Evolutionary conservation across 2,113 vertebrate genomes (phyloP).

Genomic region (Phasianus colchicus): DNA sequence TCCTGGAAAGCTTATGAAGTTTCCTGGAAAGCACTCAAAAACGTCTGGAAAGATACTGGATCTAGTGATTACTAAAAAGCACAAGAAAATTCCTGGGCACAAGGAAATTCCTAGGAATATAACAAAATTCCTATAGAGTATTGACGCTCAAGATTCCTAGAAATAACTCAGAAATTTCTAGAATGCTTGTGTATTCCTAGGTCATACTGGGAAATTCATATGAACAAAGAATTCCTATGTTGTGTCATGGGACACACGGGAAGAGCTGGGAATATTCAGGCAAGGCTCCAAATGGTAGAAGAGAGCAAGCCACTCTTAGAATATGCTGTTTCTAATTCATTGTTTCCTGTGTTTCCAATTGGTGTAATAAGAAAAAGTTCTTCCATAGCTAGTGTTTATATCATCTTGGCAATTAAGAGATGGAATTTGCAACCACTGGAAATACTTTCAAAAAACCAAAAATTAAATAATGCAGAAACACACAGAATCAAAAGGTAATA

Average conservation of each 20-base stretch:
- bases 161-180: neutral
- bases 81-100: neutral
- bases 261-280: neutral
- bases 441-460: neutral
- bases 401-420: neutral
- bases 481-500: neutral
- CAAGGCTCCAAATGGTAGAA: rapidly evolving
- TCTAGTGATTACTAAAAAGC: neutral
- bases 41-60: neutral
- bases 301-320: neutral
- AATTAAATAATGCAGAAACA: neutral
- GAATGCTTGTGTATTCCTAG: neutral
- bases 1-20: neutral
- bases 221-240: neutral
- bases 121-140: neutral
- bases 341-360: neutral
- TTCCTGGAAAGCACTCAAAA: neutral
- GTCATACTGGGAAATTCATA: neutral
- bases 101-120: neutral
- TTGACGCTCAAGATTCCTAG: neutral
- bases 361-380: neutral
- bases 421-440: neutral
- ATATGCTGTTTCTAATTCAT: neutral
- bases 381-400: neutral
- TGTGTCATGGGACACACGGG: neutral